Evolutionary conservation across 2,888 invertebrate species (phyloP).

Genomic region (Prenolepis imparis): DNA sequence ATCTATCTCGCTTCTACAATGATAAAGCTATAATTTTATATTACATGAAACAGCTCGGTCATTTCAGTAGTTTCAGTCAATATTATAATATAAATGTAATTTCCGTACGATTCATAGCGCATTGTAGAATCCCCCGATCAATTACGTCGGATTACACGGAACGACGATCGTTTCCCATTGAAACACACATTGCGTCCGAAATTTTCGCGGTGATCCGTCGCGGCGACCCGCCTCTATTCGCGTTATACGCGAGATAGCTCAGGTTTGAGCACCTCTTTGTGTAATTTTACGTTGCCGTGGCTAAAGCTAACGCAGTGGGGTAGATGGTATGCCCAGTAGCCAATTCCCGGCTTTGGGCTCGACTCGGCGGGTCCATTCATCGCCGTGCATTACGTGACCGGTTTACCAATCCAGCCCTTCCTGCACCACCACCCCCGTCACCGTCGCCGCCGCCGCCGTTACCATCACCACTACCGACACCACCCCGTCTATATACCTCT

Average conservation of each 20-base stretch:
- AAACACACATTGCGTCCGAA: neutral
- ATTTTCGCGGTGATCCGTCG: slow-evolving; percentile 6
- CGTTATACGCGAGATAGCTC: slow-evolving; percentile 58
- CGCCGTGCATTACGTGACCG: slow-evolving; percentile 86
- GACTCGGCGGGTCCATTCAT: slow-evolving; percentile 86
- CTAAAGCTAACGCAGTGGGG: slow-evolving; percentile 84
- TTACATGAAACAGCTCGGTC: neutral
- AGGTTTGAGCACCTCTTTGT: slow-evolving; percentile 81
- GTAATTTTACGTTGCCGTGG: slow-evolving; percentile 80
- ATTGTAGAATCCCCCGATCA: slow-evolving; percentile 7
- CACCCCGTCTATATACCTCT: slow-evolving; percentile 58
- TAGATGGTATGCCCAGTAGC: slow-evolving; percentile 85
- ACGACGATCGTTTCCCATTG: neutral
- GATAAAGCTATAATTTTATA: neutral
- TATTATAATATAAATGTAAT: neutral
- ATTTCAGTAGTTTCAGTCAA: neutral
- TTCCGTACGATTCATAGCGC: neutral
- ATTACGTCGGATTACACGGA: neutral
- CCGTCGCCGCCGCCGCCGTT: slow-evolving; percentile 15
- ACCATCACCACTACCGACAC: slow-evolving; percentile 51
- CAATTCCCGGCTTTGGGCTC: slow-evolving; percentile 85
- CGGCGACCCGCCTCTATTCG: slow-evolving; percentile 20
- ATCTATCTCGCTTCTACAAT: neutral
- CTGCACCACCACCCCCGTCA: slow-evolving; percentile 35
- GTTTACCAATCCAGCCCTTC: slow-evolving; percentile 84